Conservation (phyloP, 2,888 invertebrate species). For the Pachycephus smyrnensis region DNA sequence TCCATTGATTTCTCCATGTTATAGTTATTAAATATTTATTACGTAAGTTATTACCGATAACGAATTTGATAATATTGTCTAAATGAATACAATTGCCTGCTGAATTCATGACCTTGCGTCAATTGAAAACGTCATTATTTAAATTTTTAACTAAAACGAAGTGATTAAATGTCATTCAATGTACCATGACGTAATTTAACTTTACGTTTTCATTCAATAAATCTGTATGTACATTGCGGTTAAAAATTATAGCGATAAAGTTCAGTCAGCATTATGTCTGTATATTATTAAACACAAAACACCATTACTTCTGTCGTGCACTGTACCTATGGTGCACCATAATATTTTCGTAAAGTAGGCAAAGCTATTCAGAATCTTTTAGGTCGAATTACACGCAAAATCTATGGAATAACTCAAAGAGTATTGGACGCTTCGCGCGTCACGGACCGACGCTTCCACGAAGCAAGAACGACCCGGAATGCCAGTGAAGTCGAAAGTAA, state of each 20-base stretch:
- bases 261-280: neutral
- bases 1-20: neutral
- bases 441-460: neutral
- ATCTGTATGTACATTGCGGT: neutral
- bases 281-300: neutral
- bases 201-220: neutral
- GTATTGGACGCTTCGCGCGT: neutral
- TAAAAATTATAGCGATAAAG: neutral
- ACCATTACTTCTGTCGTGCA: neutral
- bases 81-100: neutral
- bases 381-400: neutral
- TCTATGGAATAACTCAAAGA: neutral
- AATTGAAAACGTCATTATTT: neutral
- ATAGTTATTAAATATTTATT: neutral
- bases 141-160: neutral
- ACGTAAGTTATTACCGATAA: neutral
- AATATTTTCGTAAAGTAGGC: neutral
- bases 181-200: neutral
- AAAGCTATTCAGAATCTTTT: neutral
- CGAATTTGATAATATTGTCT: neutral
- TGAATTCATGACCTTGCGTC: neutral
- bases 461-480: constrained; percentile 18
- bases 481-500: constrained; percentile 30
- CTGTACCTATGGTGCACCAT: neutral
- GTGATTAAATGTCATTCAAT: neutral